phyloP scores from a whole-genome alignment of 2,113 vertebrate genomes.

The Saguinus midas region DNA sequence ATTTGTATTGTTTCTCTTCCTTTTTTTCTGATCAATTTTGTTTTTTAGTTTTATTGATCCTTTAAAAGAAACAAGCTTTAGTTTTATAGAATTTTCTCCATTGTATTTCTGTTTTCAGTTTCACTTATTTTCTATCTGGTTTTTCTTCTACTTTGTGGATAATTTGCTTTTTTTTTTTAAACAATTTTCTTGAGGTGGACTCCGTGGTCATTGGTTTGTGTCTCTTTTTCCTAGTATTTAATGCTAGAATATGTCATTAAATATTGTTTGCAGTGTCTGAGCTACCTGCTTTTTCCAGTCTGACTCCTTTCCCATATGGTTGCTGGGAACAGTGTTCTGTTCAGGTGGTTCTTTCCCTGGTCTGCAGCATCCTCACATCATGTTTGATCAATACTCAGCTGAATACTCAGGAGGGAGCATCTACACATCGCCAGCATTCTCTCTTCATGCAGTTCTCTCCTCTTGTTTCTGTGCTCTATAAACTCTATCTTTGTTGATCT shows the following conservation, averaged over 20 bases:
- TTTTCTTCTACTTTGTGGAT: neutral
- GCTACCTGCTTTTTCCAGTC: neutral
- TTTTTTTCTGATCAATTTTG: neutral
- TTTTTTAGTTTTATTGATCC: neutral
- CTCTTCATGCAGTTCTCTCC: neutral
- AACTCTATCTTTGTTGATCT: neutral
- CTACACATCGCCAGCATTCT: neutral
- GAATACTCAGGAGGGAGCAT: neutral
- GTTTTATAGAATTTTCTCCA: neutral
- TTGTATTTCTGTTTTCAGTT: neutral
- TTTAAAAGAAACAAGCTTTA: neutral
- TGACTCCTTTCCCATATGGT: neutral
- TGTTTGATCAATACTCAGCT: neutral
- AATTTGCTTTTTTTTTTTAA: neutral
- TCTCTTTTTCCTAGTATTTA: neutral
- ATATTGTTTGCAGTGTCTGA: neutral
- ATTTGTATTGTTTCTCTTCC: neutral
- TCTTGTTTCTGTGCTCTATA: neutral
- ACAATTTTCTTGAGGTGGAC: neutral
- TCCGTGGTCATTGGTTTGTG: neutral
- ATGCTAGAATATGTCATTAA: neutral
- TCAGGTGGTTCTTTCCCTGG: neutral
- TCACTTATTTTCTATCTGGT: neutral
- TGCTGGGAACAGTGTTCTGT: neutral
- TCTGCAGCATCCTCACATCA: neutral